These are phyloP conservation scores for Neogale vison DNA, from an alignment of 2,113 vertebrate species.

Conservation along the genomic window DNA sequence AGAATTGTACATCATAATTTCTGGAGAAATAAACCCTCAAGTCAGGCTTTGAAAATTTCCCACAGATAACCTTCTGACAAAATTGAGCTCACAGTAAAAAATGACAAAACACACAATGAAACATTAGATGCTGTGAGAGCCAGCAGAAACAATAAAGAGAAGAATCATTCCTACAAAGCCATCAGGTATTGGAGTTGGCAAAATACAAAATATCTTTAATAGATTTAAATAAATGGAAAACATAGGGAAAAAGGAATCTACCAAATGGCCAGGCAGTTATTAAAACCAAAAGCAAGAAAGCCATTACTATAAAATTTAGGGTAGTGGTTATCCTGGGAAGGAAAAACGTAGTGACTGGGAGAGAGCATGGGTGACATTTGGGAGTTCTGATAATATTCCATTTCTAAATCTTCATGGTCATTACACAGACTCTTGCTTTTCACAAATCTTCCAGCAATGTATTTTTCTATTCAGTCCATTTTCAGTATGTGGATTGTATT, in stretches of 20 bases:
- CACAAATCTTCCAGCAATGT: not conserved
- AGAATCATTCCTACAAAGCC: not conserved
- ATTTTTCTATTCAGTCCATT: not conserved
- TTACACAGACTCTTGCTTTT: not conserved
- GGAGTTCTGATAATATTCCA: not conserved
- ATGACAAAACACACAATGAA: not conserved
- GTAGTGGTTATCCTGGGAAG: not conserved
- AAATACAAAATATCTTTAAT: not conserved
- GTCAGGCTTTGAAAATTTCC: not conserved
- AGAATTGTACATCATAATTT: not conserved
- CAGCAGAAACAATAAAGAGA: not conserved
- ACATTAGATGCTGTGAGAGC: not conserved
- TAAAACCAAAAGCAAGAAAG: not conserved
- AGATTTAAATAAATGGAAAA: not conserved
- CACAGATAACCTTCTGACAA: not conserved
- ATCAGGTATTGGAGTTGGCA: not conserved
- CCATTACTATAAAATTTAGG: not conserved
- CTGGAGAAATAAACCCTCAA: not conserved
- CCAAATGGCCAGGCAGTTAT: not conserved
- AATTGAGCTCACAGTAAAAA: not conserved
- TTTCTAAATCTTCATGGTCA: not conserved
- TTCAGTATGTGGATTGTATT: not conserved
- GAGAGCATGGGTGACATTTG: not conserved
- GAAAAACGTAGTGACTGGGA: not conserved
- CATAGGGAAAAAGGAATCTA: not conserved